Conservation (phyloP, 2,888 invertebrate genomes). For the Bombyx huttoni region DNA sequence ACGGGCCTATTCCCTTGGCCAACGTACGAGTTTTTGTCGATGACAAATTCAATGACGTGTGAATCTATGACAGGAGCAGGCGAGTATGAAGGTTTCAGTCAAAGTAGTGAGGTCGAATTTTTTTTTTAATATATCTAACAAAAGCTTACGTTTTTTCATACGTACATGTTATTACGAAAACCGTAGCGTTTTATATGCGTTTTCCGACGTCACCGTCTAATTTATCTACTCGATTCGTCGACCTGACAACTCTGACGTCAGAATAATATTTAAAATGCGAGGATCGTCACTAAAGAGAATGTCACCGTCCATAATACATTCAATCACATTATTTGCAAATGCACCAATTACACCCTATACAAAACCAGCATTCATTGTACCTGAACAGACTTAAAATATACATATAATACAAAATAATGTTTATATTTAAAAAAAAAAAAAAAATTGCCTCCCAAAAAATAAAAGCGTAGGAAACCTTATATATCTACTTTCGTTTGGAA, state of each 20-base stretch:
- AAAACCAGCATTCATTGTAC: conserved; percentile 45
- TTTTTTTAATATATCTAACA: neutral
- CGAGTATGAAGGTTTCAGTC: neutral
- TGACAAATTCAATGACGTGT: neutral
- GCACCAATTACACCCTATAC: conserved; percentile 40
- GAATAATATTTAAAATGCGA: conserved; percentile 28
- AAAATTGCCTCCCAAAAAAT: conserved; percentile 63
- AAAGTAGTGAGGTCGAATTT: neutral
- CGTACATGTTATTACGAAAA: too few species aligned
- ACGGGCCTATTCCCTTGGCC: neutral
- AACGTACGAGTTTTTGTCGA: neutral
- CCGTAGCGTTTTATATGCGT: too few species aligned
- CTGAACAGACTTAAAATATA: conserved; percentile 38
- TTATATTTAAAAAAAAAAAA: conserved; percentile 56
- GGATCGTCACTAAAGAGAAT: conserved; percentile 44
- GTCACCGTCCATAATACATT: conserved; percentile 41
- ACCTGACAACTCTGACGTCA: neutral
- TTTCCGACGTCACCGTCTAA: too few species aligned
- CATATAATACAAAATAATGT: conserved; percentile 52
- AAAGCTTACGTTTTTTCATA: neutral
- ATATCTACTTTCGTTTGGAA: conserved; percentile 64
- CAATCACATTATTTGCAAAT: conserved; percentile 46
- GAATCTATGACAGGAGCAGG: neutral
- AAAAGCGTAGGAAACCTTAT: conserved; percentile 71
- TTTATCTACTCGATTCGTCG: neutral